Conservation (phyloP, 1,140 invertebrate genomes). For the Calliphora vicina region DNA sequence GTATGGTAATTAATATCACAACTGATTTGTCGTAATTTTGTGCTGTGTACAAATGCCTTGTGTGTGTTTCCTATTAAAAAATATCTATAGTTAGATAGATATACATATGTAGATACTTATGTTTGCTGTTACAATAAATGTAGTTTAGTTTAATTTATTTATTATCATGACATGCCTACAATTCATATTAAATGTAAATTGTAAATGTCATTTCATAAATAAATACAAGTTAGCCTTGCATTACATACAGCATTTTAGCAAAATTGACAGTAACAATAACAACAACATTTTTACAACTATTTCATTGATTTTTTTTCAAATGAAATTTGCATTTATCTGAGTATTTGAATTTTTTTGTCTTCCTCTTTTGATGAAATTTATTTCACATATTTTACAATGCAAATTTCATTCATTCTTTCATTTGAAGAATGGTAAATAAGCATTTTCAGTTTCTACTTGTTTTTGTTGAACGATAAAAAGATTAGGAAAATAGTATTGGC, state of each 20-base stretch:
- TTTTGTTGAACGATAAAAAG: too few species aligned
- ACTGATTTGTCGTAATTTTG: too few species aligned
- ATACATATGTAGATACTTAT: too few species aligned
- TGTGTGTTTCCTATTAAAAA: too few species aligned
- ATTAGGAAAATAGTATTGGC: too few species aligned
- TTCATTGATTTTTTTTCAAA: conserved; percentile 6
- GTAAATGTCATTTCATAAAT: conserved; percentile 7
- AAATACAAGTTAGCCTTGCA: background rate
- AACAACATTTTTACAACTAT: conserved; percentile 21
- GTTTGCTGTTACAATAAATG: background rate
- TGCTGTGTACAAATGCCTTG: too few species aligned
- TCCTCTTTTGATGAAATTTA: conserved; percentile 24
- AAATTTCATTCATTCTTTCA: conserved; percentile 17
- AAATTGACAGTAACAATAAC: background rate
- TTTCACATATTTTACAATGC: conserved; percentile 22
- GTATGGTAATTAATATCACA: too few species aligned
- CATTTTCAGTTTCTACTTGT: too few species aligned
- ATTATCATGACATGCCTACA: background rate
- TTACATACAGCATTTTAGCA: too few species aligned
- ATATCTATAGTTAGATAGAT: background rate
- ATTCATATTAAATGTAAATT: background rate
- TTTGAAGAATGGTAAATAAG: background rate
- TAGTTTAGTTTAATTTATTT: background rate
- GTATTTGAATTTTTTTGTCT: background rate
- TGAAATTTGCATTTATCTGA: conserved; percentile 12